A percentile compares a stretch with the other conserved stretches of the same genome.
These are phyloP conservation scores for Danio choprae DNA, from an alignment of 2,797 vertebrate species.

Conservation along the genomic window DNA sequence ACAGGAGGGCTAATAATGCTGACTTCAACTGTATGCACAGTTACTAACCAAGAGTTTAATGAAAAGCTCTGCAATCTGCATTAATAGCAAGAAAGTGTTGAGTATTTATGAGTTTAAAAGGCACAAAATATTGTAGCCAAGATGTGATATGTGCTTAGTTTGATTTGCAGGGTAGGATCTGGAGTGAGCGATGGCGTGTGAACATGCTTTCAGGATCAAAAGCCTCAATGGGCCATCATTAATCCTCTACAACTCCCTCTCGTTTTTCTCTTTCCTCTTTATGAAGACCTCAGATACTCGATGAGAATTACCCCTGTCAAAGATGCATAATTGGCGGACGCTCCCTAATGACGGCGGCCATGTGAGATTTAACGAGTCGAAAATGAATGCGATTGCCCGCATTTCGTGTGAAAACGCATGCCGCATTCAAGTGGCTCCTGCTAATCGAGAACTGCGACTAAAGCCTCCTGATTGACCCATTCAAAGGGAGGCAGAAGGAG, in stretches of 20 bases:
- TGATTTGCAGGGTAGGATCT: not conserved
- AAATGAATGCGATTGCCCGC: slow-evolving; percentile 25
- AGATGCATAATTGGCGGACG: slow-evolving; percentile 13
- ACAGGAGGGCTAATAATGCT: too few species aligned
- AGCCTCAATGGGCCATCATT: slow-evolving; percentile 29
- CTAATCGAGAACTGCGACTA: slow-evolving; percentile 38
- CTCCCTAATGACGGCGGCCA: slow-evolving; percentile 11
- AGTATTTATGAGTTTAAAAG: not conserved
- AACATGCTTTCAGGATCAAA: slow-evolving; percentile 20
- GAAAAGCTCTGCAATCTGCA: not conserved
- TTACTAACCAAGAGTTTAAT: too few species aligned
- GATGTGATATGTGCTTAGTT: not conserved
- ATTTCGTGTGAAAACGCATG: slow-evolving; percentile 25
- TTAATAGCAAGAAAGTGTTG: not conserved
- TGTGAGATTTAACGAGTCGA: slow-evolving; percentile 28
- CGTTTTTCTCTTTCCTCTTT: slow-evolving; percentile 3
- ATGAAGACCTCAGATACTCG: slow-evolving; percentile 29
- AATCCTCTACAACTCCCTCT: slow-evolving; percentile 23
- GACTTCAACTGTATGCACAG: too few species aligned
- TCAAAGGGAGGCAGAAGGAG: slow-evolving; percentile 27
- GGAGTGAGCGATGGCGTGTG: not conserved
- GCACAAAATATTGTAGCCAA: not conserved
- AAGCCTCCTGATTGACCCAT: slow-evolving; percentile 44
- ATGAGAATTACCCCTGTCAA: slow-evolving; percentile 36
- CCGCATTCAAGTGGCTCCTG: slow-evolving; percentile 41